Evolutionary conservation across 2,888 invertebrate genomes (phyloP), one percentile per base, ranked within the genome.

Genomic region (Xestoiulus laeticollis): DNA sequence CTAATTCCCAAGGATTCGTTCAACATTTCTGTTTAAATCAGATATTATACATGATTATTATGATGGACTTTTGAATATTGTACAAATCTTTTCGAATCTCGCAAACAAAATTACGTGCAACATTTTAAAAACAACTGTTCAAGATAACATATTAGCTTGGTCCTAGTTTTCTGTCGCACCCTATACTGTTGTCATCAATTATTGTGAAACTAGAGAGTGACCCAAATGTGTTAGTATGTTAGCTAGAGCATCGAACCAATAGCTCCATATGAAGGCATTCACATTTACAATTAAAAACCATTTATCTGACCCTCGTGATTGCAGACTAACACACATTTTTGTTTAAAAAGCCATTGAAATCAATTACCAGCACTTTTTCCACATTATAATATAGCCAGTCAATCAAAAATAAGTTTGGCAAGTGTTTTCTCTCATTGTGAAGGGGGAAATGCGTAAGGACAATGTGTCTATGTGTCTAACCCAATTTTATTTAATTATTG

Each of bases 401-500:
- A 68, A 68, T 68, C 68, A 68, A 68, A 26, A 26, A 59, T 68
- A 26, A 26, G 68, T 68, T 68, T 68, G 26, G 22, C n/a, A 6
- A 59, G n/a, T 59, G 59, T 22, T 22, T 68, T 26, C 68, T 12
- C 26, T 68, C 12, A 68, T 68, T 68, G 68, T 68, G 26, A 68
- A 10, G 68, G 26, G 68, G 26, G 26, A 68, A 48, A 26, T 12
- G 68, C n/a, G 68, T 26, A 30, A 68, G 68, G 68, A 68, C 68
- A 68, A 68, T 68, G 26, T 26, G 68, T 26, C 68, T 68, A 68
- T 22, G 68, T 68, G 68, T 68, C 68, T 68, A 68, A 68, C 68
- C 68, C 68, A 68, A 68, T 68, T 68, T 68, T 68, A 68, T 68
- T 68, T 68, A 68, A 68, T 68, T 26, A 68, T 68, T 68, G 12